Conservation (phyloP, 2,113 vertebrate genomes). For the Corythaixoides concolor region DNA sequence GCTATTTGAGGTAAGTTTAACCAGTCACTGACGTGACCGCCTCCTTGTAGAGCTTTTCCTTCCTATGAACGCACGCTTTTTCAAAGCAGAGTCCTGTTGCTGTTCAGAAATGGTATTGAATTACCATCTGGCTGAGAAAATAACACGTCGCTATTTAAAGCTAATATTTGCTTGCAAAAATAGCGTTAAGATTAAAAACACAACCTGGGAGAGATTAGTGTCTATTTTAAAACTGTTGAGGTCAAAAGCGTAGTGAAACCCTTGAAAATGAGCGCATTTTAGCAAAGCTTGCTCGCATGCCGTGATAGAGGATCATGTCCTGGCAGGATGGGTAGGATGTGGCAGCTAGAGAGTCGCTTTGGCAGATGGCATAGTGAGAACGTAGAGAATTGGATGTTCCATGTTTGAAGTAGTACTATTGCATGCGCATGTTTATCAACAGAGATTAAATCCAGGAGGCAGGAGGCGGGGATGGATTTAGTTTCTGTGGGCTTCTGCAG, state of each 20-base stretch:
- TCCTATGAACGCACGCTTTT: not conserved
- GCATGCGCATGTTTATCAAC: constrained; percentile 11
- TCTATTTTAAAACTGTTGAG: not conserved
- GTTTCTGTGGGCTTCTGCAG: not conserved
- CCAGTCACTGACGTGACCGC: not conserved
- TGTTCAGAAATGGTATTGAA: not conserved
- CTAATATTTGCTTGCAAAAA: constrained; percentile 11
- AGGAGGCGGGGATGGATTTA: not conserved
- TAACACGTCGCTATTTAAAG: constrained; percentile 3
- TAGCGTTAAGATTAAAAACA: not conserved
- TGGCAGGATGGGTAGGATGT: not conserved
- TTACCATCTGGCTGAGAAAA: constrained; percentile 30
- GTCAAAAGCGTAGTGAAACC: not conserved
- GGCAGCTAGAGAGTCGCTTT: not conserved
- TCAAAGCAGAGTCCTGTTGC: not conserved
- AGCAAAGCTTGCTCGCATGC: not conserved
- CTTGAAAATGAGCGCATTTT: not conserved
- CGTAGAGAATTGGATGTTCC: not conserved
- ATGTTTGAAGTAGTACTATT: constrained; percentile 2
- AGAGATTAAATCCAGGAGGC: constrained; percentile 22
- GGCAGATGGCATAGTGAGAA: constrained; percentile 37
- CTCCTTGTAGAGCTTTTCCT: not conserved
- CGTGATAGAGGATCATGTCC: fast-evolving
- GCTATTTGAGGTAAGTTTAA: not conserved
- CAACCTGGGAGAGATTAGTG: not conserved